phyloP scores from a whole-genome alignment of 2,888 invertebrate species.

The Panopea generosa region DNA sequence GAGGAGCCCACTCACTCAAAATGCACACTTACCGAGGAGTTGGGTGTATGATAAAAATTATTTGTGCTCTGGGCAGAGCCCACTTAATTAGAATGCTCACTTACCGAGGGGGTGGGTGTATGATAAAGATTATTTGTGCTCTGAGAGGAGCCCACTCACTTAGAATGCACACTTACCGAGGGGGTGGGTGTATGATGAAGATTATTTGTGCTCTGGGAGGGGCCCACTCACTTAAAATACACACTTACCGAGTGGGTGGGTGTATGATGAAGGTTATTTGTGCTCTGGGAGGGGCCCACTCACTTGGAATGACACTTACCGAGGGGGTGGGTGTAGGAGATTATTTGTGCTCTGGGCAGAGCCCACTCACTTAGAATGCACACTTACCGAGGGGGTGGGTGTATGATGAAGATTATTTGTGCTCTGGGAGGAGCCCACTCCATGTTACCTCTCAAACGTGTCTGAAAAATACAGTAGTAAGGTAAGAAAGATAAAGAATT shows the following conservation, averaged over 20 bases:
- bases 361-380: no score
- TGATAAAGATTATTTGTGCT: constrained; percentile 92
- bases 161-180: constrained; percentile 88
- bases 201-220: constrained; percentile 94
- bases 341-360: no score
- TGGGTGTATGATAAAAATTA: no score
- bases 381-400: constrained; percentile 89
- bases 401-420: constrained; percentile 93
- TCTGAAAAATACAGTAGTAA: constrained; percentile 71
- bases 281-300: constrained; percentile 94
- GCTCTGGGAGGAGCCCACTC: constrained; percentile 95
- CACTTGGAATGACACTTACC: no score
- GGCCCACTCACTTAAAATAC: constrained; percentile 92
- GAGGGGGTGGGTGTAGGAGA: no score
- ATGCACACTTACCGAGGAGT: constrained; percentile 88
- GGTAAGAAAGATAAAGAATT: not conserved
- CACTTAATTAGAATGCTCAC: no score
- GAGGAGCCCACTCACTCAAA: constrained; percentile 96
- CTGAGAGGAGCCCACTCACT: constrained; percentile 95
- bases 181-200: constrained; percentile 90
- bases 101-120: constrained; percentile 90
- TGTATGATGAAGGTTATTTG: constrained; percentile 94
- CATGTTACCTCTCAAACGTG: constrained; percentile 90
- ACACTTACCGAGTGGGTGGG: constrained; percentile 88
- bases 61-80: no score